Conservation (phyloP, 1,140 invertebrate genomes). For the Holotrichia oblita region DNA sequence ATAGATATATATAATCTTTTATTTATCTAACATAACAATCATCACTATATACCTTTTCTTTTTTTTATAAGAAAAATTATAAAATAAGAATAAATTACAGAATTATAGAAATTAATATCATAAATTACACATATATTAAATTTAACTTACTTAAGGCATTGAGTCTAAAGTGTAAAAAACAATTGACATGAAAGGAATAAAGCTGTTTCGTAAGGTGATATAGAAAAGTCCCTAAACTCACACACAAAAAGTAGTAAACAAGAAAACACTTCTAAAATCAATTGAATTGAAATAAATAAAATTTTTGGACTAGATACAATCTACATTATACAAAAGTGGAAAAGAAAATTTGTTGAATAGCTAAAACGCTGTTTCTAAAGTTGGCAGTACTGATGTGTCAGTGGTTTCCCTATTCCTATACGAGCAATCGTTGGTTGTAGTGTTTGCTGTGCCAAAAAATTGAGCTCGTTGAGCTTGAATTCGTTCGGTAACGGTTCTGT, state of each 20-base stretch:
- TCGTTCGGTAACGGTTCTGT: slow-evolving; percentile 62
- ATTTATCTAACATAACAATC: slow-evolving; percentile 11
- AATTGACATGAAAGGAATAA: not conserved
- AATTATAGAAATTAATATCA: not conserved
- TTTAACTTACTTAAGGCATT: not conserved
- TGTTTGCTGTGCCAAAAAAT: slow-evolving; percentile 62
- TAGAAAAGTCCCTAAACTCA: not conserved
- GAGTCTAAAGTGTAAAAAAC: not conserved
- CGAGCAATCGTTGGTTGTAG: slow-evolving; percentile 46
- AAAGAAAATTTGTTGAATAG: not conserved
- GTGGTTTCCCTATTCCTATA: slow-evolving; percentile 46
- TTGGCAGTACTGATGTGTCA: slow-evolving; percentile 54
- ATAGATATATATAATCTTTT: not conserved
- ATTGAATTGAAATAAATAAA: slow-evolving; percentile 14
- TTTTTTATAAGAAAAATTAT: not conserved
- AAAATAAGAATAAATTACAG: slow-evolving; percentile 27
- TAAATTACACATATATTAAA: slow-evolving; percentile 15
- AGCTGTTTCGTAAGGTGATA: not conserved
- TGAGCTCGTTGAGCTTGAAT: slow-evolving; percentile 66
- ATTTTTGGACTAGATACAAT: slow-evolving; percentile 23
- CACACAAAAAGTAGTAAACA: not conserved
- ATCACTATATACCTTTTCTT: slow-evolving; percentile 21
- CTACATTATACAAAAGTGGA: not conserved
- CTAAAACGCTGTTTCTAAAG: slow-evolving; percentile 66
- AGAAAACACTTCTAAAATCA: not conserved